A percentile compares a stretch with the other conserved stretches of the same genome.
These are phyloP conservation scores for Eudemis profundana DNA, from an alignment of 2,888 invertebrate genomes.

Conservation along the genomic window DNA sequence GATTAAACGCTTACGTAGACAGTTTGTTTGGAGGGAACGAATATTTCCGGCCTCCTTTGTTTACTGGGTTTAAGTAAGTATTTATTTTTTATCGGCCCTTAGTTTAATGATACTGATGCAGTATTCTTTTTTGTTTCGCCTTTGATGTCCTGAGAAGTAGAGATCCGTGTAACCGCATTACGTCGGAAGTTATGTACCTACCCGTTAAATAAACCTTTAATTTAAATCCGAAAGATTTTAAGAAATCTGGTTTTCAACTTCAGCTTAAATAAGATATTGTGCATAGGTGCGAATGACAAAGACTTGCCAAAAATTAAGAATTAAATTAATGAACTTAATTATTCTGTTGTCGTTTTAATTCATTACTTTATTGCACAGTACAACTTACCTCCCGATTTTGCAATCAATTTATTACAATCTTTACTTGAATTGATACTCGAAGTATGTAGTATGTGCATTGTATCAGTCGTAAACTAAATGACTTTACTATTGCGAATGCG, in stretches of 20 bases:
- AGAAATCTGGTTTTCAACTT: conserved; percentile 24
- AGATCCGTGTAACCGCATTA: conserved; percentile 48
- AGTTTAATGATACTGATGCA: conserved; percentile 61
- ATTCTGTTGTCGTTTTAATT: conserved; percentile 24
- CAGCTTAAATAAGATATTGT: conserved; percentile 31
- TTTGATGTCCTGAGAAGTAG: conserved; percentile 53
- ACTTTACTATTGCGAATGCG: conserved; percentile 71
- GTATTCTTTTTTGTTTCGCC: conserved; percentile 52
- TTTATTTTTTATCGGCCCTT: conserved; percentile 59
- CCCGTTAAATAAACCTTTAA: conserved; percentile 35
- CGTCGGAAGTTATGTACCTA: conserved; percentile 37
- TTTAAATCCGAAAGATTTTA: conserved; percentile 21
- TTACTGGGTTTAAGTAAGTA: conserved; percentile 51
- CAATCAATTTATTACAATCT: conserved; percentile 35
- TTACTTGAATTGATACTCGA: conserved; percentile 32
- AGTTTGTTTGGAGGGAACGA: conserved; percentile 53
- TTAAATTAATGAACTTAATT: conserved; percentile 19
- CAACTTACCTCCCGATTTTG: conserved; percentile 23
- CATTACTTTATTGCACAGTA: conserved; percentile 16
- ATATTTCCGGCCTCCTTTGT: conserved; percentile 51
- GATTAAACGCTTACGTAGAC: conserved; percentile 58
- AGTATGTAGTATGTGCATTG: conserved; percentile 54
- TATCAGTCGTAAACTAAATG: conserved; percentile 62
- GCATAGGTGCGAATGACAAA: conserved; percentile 26
- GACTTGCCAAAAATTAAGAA: conserved; percentile 15